Evolutionary conservation across 92 coral and sea anemone genomes (phyloP), one percentile per base, ranked within the genome.

Genomic region (Meandrina meandrites): DNA sequence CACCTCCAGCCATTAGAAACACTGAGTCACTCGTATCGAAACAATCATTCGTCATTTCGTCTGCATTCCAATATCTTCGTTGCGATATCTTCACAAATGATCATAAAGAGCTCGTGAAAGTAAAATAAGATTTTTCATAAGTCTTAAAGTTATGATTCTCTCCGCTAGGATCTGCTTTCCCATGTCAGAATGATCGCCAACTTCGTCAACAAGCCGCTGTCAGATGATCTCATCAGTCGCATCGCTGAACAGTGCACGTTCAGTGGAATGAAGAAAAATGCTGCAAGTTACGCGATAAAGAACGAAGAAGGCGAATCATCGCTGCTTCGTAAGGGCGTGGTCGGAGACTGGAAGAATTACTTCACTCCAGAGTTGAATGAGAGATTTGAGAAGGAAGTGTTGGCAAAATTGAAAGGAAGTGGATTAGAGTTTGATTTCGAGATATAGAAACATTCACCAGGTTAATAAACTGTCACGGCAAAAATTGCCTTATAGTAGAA

Each of bases 191-290:
- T 35, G 53, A 83, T 83, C 40, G 87, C 87, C 10, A 35, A 83
- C 12, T 83, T 83, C 79, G 71, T 84, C 45, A 32, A 53, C 24
- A 84, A 84, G 62, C 80, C 80, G 5, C 71, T 84, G 50, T 72
- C 80, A 72, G 87, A 84, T 24, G 87, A 84, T 22, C 51, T 71
- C 50, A 22, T 74, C 53, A 50, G 50, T 13, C 87, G 71, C 79
- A 84, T 73, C 51, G 80, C 87, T 17, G 70, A 84, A 67, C 87
- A 84, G 87, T 84, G 87, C 48, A 73, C 87, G 24, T 84, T 84
- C 71, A 21, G 45, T n/a, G 70, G 56, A 54, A 84, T 84, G 87
- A 51, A 3, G 31, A 31, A 84, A 50, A 84, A 84, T 72, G 21
- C 16, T 22, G 21, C 12, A 21, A 51, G 79, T 22, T 84, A 72